Base-by-base conservation (phyloP, 2,888 invertebrate genomes). In the Eristalis tenax region DNA sequence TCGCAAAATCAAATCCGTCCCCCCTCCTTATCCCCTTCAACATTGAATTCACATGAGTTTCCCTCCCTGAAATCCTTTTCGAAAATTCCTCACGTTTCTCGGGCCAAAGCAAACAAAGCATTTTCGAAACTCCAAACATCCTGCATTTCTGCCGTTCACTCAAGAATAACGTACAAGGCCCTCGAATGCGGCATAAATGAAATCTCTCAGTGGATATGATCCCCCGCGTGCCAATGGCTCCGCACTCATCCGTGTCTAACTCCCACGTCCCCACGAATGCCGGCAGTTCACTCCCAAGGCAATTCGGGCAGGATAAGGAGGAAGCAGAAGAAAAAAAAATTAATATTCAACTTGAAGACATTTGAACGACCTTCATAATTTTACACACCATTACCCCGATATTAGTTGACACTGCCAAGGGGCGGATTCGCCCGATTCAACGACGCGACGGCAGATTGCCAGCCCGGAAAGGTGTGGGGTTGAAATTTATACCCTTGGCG, bases 341-440 rank as follows among this genome's bases (percentile, higher is more conserved):
- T 83, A 87, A 87, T 87, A 87, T 87, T 87, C 87, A 87, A 87
- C 79, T 87, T 87, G 87, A 83, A 87, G 87, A 87, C 87, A 80
- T 83, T 76, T 73, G 80, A 87, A 87, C 87, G 83, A 87, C 87
- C 87, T 87, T 87, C 87, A 87, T 87, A 87, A 87, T 87, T 87
- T 87, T 87, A 87, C 87, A 87, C 87, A 79, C 87, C 87, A 87
- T 87, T 87, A 87, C 87, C 73, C 87, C 83, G 83, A 83, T 87
- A 87, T 87, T 87, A 83, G 87, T 65, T 76, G 83, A 50, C 83
- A 74, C 71, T 79, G 69, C 38, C 61, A 22, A 43, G 65, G 78
- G 75, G 56, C 64, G 65, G 64, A 28, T 22, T 59, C 57, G 22
- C 26, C 18, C 38, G 56, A 75, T 57, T 71, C 68, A 18, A 28